Evolutionary conservation across 2,797 vertebrate genomes (phyloP), one percentile per base, ranked within the genome.

Genomic region (Tachyglossus aculeatus): DNA sequence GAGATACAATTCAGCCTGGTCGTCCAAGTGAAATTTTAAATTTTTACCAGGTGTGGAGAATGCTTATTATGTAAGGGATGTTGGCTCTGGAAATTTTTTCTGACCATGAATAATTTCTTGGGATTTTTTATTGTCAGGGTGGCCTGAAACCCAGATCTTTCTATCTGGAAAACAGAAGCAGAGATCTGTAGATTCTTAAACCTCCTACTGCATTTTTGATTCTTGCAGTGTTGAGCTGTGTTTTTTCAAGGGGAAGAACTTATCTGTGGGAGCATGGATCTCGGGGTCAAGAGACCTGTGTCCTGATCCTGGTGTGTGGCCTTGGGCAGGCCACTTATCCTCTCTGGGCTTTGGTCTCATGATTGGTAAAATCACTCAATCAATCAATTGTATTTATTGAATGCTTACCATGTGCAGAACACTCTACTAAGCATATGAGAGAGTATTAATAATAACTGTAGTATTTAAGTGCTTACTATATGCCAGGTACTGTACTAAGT

Each of bases 161-260:
- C 24, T 48, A 48, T 48, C 25, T 27, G 31, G 25, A 48, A 27
- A 48, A 31, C 45, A 48, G 25, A 27, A 48, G 45, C 45, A 48
- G 18, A 48, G 31, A 31, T 48, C 25, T 29, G 25, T 27, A 48
- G 45, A 15, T 48, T 48, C 31, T 31, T 31, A 48, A 48, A 45
- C 25, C 25, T 27, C 45, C 31, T 29, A 29, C 14, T 4, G 0
- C 3, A 21, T 16, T 2, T 7, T 11, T 25, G 33, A 22, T 40
- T 12, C 9, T 32, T 57, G 6, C 14, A 5, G 21, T 5, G n/a
- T 15, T 22, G 25, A 36, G 34, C 0, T 3, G 5, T 14, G 0
- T 1, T 5, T 2, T 31, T 7, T 18, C 36, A 7, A 16, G 2
- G 14, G 1, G 14, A 5, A 1, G 6, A 27, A 38, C 24, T 2